These are phyloP conservation scores for Athene noctua DNA, from an alignment of 2,113 vertebrate species.

Conservation along the genomic window DNA sequence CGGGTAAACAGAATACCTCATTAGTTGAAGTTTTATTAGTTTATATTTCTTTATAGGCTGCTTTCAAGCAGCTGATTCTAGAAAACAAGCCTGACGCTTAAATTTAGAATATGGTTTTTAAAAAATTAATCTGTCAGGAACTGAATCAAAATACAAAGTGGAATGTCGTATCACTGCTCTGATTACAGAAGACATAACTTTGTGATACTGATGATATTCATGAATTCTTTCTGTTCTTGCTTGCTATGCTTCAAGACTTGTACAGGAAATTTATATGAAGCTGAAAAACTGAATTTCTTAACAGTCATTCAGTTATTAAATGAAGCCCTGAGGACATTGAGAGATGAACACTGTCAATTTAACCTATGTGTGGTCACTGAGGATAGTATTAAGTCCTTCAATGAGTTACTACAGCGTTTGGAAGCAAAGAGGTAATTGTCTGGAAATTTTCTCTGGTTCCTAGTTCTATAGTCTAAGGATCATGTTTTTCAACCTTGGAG, in stretches of 20 bases:
- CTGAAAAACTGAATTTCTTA: conserved; percentile 81
- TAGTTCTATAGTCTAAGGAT: background rate
- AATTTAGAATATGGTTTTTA: background rate
- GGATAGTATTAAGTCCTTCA: conserved; percentile 47
- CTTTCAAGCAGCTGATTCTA: background rate
- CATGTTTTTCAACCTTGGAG: background rate
- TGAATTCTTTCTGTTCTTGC: background rate
- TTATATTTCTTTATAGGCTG: background rate
- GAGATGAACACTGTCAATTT: conserved; percentile 46
- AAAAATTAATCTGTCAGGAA: background rate
- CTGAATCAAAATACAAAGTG: background rate
- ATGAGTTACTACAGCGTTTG: conserved; percentile 54
- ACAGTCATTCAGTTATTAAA: conserved; percentile 82
- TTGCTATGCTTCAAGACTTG: conserved; percentile 64
- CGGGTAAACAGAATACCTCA: background rate
- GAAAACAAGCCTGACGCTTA: background rate
- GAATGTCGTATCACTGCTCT: background rate
- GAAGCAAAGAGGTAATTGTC: conserved; percentile 72
- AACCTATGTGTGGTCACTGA: conserved; percentile 58
- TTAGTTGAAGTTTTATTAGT: background rate
- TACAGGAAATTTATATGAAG: conserved; percentile 80
- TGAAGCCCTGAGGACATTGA: conserved; percentile 77
- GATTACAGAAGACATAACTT: background rate
- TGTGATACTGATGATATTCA: background rate
- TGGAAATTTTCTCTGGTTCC: background rate